These are phyloP conservation scores for Lophius piscatorius DNA, from an alignment of 2,113 vertebrate species.

Conservation along the genomic window DNA sequence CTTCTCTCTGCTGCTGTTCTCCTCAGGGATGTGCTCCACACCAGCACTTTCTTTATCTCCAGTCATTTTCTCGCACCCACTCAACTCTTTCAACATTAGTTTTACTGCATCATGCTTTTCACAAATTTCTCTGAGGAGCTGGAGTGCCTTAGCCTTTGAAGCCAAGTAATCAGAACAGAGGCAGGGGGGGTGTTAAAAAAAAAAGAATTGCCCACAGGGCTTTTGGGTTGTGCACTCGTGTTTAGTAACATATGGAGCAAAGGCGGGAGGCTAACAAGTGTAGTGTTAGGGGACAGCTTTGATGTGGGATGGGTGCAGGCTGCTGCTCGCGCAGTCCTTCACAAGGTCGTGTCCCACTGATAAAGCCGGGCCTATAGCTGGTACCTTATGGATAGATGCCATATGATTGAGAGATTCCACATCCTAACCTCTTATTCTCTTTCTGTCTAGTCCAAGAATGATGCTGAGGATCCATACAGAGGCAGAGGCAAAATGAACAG, in stretches of 20 bases:
- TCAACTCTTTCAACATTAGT: conserved; percentile 75
- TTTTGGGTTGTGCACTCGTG: conserved; percentile 62
- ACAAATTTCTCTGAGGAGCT: conserved; percentile 69
- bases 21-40: conserved; percentile 51
- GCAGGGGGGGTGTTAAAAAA: conserved; percentile 47
- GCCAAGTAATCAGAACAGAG: conserved; percentile 73
- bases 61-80: conserved; percentile 62
- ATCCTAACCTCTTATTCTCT: conserved; percentile 36
- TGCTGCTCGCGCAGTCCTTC: conserved; percentile 41
- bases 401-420: conserved; percentile 14
- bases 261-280: conserved; percentile 69
- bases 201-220: conserved; percentile 70
- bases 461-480: conserved; percentile 40
- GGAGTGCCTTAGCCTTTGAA: conserved; percentile 68
- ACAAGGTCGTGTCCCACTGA: conserved; percentile 41
- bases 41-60: conserved; percentile 32
- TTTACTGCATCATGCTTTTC: conserved; percentile 78
- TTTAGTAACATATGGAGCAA: conserved; percentile 63
- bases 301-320: conserved; percentile 71
- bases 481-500: no score
- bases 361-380: conserved; percentile 16
- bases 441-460: conserved; percentile 16
- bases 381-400: conserved; percentile 23
- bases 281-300: conserved; percentile 79
- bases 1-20: conserved; percentile 55